Percentiles rank a stretch among this genome's conserved stretches.
Evolutionary conservation across 37 sponge, comb jelly and placozoan species (phyloP).

Genomic region (Spongilla lacustris): DNA sequence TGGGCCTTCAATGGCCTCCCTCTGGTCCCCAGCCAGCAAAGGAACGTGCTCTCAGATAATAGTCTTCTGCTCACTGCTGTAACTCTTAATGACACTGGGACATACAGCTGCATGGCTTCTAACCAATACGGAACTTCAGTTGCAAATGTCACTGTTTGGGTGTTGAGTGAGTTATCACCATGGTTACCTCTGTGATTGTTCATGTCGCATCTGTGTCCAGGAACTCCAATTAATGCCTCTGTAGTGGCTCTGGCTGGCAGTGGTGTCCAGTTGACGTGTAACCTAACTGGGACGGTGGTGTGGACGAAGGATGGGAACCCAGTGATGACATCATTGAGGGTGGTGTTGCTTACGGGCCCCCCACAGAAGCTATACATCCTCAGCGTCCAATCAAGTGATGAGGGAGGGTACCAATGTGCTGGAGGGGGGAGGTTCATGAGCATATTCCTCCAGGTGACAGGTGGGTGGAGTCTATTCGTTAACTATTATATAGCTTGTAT

Average conservation of each 20-base stretch:
- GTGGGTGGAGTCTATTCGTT: neutral
- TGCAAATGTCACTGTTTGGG: neutral
- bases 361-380: neutral
- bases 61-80: neutral
- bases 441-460: neutral
- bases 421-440: neutral
- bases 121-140: neutral
- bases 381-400: neutral
- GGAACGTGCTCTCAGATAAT: neutral
- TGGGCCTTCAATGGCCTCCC: neutral
- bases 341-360: neutral
- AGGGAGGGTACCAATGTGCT: neutral
- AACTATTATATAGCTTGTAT: neutral
- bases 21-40: neutral
- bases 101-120: neutral
- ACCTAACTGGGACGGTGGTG: neutral
- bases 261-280: neutral
- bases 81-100: neutral
- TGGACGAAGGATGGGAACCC: neutral
- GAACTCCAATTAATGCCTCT: neutral
- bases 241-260: neutral
- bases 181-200: neutral
- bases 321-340: neutral
- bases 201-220: neutral
- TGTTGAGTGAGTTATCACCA: constrained; percentile 1